Conservation (phyloP, 2,797 vertebrate genomes). For the Orestias chungarensis region DNA sequence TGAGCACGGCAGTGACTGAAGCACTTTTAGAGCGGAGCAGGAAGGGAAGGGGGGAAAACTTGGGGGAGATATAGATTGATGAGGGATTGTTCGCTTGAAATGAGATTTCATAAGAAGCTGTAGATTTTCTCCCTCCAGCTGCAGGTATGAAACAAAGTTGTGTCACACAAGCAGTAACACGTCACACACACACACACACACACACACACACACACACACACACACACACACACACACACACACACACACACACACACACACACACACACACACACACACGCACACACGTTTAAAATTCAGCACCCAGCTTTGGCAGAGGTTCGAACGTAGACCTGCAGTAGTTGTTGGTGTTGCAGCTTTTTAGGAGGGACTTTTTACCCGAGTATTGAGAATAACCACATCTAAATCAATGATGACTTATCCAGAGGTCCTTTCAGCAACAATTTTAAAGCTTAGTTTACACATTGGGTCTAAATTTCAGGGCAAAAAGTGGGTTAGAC, state of each 20-base stretch:
- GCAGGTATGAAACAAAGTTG: constrained; percentile 61
- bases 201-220: constrained; percentile 5
- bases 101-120: constrained; percentile 65
- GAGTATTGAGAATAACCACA: constrained; percentile 59
- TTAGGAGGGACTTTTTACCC: constrained; percentile 23
- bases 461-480: background rate
- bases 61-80: constrained; percentile 66
- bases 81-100: constrained; percentile 61
- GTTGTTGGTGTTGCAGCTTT: constrained; percentile 28
- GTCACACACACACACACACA: constrained; percentile 15
- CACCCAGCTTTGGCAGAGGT: constrained; percentile 1
- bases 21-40: constrained; percentile 48
- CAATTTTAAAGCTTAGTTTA: background rate
- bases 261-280: background rate
- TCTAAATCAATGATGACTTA: constrained; percentile 68
- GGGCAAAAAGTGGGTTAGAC: background rate
- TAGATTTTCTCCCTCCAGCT: constrained; percentile 61
- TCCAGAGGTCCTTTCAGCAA: constrained; percentile 63
- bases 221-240: constrained; percentile 6
- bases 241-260: constrained; percentile 10
- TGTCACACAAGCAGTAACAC: constrained; percentile 44
- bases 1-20: constrained; percentile 50
- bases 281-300: constrained; percentile 28
- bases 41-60: constrained; percentile 28
- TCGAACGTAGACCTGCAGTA: constrained; percentile 22